Evolutionary conservation across 2,797 vertebrate genomes (phyloP).

Genomic region (Cuculus canorus): DNA sequence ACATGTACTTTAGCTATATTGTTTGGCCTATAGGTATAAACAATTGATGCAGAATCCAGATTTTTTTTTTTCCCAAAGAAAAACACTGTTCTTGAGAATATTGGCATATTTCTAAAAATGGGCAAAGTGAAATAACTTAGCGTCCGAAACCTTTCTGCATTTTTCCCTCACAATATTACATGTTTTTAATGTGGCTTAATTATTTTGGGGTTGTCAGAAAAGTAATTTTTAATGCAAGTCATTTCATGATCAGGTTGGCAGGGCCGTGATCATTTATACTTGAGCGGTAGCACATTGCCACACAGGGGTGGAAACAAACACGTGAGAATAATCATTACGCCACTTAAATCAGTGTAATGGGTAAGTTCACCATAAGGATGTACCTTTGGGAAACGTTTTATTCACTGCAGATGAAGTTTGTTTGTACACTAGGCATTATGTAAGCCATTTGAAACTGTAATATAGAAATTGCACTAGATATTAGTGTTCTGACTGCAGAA

Average conservation of each 20-base stretch:
- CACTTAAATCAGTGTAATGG: not conserved
- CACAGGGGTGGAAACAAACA: not conserved
- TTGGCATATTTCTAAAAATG: not conserved
- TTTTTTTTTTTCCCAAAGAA: not conserved
- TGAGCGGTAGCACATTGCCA: not conserved
- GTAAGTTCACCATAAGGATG: not conserved
- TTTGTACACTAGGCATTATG: not conserved
- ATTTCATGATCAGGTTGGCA: not conserved
- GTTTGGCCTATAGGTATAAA: not conserved
- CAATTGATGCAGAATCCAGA: not conserved
- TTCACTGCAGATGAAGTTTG: not conserved
- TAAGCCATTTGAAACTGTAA: not conserved
- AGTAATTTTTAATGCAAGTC: not conserved
- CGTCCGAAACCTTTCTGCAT: not conserved
- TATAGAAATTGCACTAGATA: not conserved
- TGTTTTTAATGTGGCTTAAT: not conserved
- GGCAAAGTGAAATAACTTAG: not conserved
- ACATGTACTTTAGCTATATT: not conserved
- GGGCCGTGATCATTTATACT: not conserved
- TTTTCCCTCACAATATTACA: not conserved
- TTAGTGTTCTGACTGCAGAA: not conserved
- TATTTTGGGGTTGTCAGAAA: not conserved
- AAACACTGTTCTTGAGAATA: not conserved
- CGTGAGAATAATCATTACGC: not conserved
- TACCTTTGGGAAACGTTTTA: not conserved